Base-by-base conservation (phyloP, 2,888 invertebrate genomes). In the Blera fallax region DNA sequence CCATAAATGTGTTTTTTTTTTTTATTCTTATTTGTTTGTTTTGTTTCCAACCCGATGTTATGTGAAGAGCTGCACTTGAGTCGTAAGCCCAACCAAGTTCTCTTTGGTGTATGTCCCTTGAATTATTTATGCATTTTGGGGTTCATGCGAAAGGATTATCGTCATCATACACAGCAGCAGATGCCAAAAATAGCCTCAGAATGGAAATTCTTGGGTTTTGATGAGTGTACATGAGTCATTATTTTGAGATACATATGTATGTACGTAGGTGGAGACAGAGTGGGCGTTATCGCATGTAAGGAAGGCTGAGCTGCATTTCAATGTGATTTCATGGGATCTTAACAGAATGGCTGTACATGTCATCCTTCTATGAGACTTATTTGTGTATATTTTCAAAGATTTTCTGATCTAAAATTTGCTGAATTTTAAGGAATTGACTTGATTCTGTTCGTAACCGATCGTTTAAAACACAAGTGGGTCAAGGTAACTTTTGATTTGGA, bases 61-160 rank as follows among this genome's bases (percentile, higher is more conserved):
- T 14, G 43, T 64, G 52, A 45, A 65, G 64, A 32, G 58, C 24
- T 45, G 56, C 43, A 76, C 52, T 62, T 62, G n/a, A 16, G 48
- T n/a, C 18, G 18, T 48, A 29, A 18, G n/a, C 43, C 40, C 54
- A 43, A 37, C n/a, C 14, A 14, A 8, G 18, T 0, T 29, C 2
- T 4, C 10, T 2, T 16, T 3, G 34, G 7, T n/a, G 14, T 37
- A n/a, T 34, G 16, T 37, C 37, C 16, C 37, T 67, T 64, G 65
- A 58, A 58, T 70, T 56, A 21, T 43, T 70, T 65, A 60, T 40
- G 24, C 34, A 37, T 37, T 34, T 50, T 48, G 8, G 48, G 58
- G 40, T 45, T 7, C 16, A 27, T 60, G 62, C 27, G 16, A 29
- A 34, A 21, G 48, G 48, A 58, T 48, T 70, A 70, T 70, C 34